These are phyloP conservation scores for Megaceryle alcyon DNA, from an alignment of 2,797 vertebrate genomes.

Conservation along the genomic window DNA sequence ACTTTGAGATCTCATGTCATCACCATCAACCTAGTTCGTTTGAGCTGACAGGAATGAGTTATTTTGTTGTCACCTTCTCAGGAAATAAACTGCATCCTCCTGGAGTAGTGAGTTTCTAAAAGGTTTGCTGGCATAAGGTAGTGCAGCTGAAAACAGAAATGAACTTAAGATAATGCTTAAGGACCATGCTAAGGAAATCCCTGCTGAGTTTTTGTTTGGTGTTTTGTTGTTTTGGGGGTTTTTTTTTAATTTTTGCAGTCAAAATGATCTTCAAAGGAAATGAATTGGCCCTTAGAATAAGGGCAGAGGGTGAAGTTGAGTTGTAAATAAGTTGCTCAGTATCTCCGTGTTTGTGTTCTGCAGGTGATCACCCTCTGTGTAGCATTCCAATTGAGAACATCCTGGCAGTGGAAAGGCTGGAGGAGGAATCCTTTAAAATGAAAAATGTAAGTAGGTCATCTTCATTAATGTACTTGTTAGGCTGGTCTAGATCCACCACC, in stretches of 20 bases:
- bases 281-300: neutral
- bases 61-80: conserved; percentile 7
- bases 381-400: conserved; percentile 99
- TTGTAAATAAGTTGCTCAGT: neutral
- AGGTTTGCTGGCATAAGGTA: neutral
- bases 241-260: neutral
- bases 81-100: neutral
- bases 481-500: neutral
- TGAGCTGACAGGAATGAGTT: neutral
- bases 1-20: neutral
- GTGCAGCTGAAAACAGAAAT: neutral
- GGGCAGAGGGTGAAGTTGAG: neutral
- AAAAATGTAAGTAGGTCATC: conserved; percentile 90
- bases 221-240: neutral
- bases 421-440: conserved; percentile 99
- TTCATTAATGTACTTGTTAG: conserved; percentile 13
- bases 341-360: neutral
- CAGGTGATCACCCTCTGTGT: conserved; percentile 93
- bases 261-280: conserved; percentile 6
- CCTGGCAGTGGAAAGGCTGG: conserved; percentile 94
- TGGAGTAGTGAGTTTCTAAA: neutral
- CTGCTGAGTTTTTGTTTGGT: neutral
- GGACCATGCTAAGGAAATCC: neutral
- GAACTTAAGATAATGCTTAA: neutral
- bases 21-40: neutral